phyloP scores from a whole-genome alignment of 2,113 vertebrate genomes.

The Melanotaenia duboulayi region DNA sequence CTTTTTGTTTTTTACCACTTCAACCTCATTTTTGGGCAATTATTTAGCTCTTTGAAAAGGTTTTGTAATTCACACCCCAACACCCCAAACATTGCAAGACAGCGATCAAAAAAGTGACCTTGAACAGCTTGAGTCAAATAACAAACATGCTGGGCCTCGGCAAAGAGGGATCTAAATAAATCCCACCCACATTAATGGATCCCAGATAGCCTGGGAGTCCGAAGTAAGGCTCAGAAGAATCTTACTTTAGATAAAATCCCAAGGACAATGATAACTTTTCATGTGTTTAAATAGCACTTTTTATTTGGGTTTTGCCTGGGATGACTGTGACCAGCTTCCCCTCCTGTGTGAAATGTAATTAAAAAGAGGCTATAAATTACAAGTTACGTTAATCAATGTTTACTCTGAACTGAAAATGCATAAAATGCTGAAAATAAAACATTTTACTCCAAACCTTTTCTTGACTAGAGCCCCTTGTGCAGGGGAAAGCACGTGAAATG shows the following conservation, averaged over 20 bases:
- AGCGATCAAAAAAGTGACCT: slow-evolving; percentile 32
- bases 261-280: too few species aligned
- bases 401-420: too few species aligned
- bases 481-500: too few species aligned
- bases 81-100: slow-evolving; percentile 49
- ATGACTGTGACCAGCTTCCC: too few species aligned
- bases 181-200: slow-evolving; percentile 35
- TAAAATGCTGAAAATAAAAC: too few species aligned
- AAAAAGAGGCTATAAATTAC: too few species aligned
- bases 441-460: too few species aligned
- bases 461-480: too few species aligned
- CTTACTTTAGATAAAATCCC: slow-evolving; percentile 27
- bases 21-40: slow-evolving; percentile 32
- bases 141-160: slow-evolving; percentile 26
- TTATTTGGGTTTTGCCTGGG: too few species aligned
- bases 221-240: slow-evolving; percentile 34
- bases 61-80: slow-evolving; percentile 54
- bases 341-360: too few species aligned
- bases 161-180: slow-evolving; percentile 33
- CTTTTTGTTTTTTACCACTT: rapidly evolving
- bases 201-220: background rate
- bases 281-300: too few species aligned
- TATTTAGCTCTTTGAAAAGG: slow-evolving; percentile 32
- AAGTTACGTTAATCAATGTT: too few species aligned
- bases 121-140: slow-evolving; percentile 26